phyloP scores from a whole-genome alignment of 2,797 vertebrate species.

The Moxostoma hubbsi region DNA sequence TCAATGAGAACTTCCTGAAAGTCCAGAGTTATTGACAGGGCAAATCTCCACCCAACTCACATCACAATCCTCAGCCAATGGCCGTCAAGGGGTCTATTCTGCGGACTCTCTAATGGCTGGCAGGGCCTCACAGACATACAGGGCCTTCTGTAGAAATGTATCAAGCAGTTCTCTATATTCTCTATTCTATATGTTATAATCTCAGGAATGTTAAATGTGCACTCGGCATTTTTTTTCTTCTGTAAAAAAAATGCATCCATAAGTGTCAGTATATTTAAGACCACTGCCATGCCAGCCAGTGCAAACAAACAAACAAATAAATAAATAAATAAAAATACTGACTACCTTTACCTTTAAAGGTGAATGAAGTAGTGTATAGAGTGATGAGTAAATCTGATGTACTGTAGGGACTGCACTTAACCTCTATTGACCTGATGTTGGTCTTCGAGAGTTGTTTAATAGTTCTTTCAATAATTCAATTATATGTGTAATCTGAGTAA shows the following conservation, averaged over 20 bases:
- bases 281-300: no score
- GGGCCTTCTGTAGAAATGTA: conserved; percentile 34
- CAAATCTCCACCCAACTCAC: conserved; percentile 73
- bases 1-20: conserved; percentile 67
- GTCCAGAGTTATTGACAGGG: conserved; percentile 73
- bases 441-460: neutral
- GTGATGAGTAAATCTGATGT: neutral
- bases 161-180: neutral
- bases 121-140: conserved; percentile 3
- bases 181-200: no score
- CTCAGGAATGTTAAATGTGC: no score
- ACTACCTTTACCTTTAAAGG: no score
- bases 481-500: conserved; percentile 14
- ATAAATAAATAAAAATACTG: neutral
- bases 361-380: neutral
- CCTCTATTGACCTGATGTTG: conserved; percentile 26
- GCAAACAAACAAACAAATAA: neutral
- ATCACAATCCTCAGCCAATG: conserved; percentile 66
- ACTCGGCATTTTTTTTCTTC: no score
- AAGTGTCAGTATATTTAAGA: no score
- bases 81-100: conserved; percentile 38
- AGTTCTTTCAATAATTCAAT: neutral
- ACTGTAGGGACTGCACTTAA: neutral
- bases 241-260: no score
- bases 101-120: conserved; percentile 10